Evolutionary conservation across 64 coral and sea anemone species (phyloP).

Genomic region (Stichodactyla mertensii): DNA sequence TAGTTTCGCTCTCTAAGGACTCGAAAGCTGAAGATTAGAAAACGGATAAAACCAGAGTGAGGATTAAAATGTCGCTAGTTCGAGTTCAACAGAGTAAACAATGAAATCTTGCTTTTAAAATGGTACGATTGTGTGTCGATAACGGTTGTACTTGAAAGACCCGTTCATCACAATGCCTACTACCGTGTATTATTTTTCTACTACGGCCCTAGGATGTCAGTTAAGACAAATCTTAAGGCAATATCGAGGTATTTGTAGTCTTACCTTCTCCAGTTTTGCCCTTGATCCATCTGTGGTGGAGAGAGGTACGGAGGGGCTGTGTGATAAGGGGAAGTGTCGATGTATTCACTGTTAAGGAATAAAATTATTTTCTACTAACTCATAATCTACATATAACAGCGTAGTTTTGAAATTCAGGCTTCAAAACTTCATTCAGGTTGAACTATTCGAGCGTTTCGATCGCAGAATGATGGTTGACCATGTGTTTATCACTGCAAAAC

Average conservation of each 20-base stretch:
- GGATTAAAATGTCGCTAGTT: slow-evolving; percentile 5
- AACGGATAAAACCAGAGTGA: not conserved
- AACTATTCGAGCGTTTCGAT: not conserved
- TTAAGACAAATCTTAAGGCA: not conserved
- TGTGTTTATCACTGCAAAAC: slow-evolving; percentile 12
- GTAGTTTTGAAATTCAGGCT: not conserved
- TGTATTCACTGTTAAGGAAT: slow-evolving; percentile 79
- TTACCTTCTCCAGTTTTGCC: slow-evolving; percentile 63
- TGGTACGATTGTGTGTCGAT: not conserved
- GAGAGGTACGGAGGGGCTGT: slow-evolving; percentile 42
- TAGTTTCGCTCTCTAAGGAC: slow-evolving; percentile 1
- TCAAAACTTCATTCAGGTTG: not conserved
- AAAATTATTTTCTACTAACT: not conserved
- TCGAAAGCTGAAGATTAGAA: slow-evolving; percentile 16
- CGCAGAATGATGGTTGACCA: not conserved
- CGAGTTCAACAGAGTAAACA: slow-evolving; percentile 1
- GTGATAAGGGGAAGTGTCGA: slow-evolving; percentile 81
- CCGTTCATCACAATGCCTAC: not conserved
- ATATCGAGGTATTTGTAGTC: not conserved
- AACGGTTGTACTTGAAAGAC: not conserved
- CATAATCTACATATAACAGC: not conserved
- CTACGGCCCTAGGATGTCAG: not conserved
- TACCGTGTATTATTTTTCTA: not conserved
- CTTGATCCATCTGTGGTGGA: slow-evolving; percentile 77
- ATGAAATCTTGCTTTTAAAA: slow-evolving; percentile 19